phyloP scores from a whole-genome alignment of 2,113 vertebrate species.

The Platichthys stellatus region DNA sequence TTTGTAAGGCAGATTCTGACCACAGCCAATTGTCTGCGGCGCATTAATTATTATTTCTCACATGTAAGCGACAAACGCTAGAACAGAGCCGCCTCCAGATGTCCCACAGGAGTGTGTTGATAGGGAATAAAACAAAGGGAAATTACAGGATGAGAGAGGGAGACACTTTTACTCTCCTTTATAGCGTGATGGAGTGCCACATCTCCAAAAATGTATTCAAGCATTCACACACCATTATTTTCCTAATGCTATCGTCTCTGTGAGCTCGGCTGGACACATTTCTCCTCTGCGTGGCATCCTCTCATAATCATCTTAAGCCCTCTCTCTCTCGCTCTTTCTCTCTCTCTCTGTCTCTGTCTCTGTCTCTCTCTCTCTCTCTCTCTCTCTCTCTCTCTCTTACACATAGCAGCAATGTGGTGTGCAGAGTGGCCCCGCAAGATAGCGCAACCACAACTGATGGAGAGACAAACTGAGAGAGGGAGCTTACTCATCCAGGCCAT shows the following conservation, averaged over 20 bases:
- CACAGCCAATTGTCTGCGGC: constrained; percentile 39
- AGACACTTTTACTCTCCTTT: constrained; percentile 29
- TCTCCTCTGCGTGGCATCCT: constrained; percentile 54
- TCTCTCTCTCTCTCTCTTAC: neutral
- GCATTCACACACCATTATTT: constrained; percentile 52
- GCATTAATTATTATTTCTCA: constrained; percentile 51
- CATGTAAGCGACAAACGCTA: constrained; percentile 39
- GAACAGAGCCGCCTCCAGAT: constrained; percentile 38
- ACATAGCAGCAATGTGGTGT: constrained; percentile 41
- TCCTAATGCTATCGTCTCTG: constrained; percentile 47
- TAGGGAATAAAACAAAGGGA: constrained; percentile 25
- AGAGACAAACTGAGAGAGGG: constrained; percentile 63
- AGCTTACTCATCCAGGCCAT: constrained; percentile 66
- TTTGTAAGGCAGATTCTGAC: constrained; percentile 32
- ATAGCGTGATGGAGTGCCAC: constrained; percentile 37
- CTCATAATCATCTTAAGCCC: constrained; percentile 66
- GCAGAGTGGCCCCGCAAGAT: constrained; percentile 53
- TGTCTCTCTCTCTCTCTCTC: too few species aligned
- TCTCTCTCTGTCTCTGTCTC: too few species aligned
- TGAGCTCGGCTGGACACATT: constrained; percentile 60
- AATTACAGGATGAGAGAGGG: constrained; percentile 34
- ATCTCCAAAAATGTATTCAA: constrained; percentile 46
- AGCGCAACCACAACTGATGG: constrained; percentile 60
- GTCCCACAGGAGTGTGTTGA: constrained; percentile 16
- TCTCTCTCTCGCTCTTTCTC: constrained; percentile 32